Percentiles rank a stretch among this genome's conserved stretches.
Conservation (phyloP, 1,140 invertebrate species). For the Pseudomyrmex pallidus region DNA sequence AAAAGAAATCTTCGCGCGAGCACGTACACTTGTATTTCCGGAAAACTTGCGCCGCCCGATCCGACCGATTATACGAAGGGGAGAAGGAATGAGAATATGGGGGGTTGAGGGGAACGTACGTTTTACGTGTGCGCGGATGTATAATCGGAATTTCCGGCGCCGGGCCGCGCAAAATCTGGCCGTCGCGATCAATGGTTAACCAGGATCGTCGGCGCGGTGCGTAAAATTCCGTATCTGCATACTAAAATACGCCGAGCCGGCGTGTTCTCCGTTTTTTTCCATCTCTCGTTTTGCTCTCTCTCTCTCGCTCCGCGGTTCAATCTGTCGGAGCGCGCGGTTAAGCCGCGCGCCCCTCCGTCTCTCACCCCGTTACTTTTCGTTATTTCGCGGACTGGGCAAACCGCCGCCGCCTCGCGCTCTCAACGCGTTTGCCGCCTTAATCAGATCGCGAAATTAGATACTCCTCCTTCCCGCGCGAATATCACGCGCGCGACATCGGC, state of each 20-base stretch:
- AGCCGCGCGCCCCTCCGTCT: not conserved
- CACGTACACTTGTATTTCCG: conserved; percentile 61
- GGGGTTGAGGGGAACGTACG: not conserved
- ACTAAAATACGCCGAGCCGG: conserved; percentile 37
- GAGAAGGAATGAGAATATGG: conserved; percentile 22
- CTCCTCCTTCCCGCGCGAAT: conserved; percentile 11
- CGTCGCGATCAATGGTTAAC: conserved; percentile 59
- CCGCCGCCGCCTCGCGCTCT: not conserved
- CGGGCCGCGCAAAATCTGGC: conserved; percentile 54
- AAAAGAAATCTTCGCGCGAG: conserved; percentile 45
- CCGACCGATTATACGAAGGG: conserved; percentile 26
- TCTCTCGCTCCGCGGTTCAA: conserved; percentile 7
- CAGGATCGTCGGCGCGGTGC: conserved; percentile 49
- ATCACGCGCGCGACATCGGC: conserved; percentile 9
- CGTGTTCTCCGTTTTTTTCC: not conserved
- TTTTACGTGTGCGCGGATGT: conserved; percentile 57
- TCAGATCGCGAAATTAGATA: conserved; percentile 56
- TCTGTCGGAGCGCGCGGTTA: conserved; percentile 36
- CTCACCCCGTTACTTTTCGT: conserved; percentile 7
- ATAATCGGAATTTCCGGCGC: conserved; percentile 61
- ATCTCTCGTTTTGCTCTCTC: not conserved
- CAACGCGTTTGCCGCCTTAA: conserved; percentile 5
- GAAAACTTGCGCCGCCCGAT: conserved; percentile 51
- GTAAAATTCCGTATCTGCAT: conserved; percentile 62
- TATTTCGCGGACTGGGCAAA: conserved; percentile 36